Evolutionary conservation across 2,888 invertebrate species (phyloP).

Genomic region (Bombyx huttoni): DNA sequence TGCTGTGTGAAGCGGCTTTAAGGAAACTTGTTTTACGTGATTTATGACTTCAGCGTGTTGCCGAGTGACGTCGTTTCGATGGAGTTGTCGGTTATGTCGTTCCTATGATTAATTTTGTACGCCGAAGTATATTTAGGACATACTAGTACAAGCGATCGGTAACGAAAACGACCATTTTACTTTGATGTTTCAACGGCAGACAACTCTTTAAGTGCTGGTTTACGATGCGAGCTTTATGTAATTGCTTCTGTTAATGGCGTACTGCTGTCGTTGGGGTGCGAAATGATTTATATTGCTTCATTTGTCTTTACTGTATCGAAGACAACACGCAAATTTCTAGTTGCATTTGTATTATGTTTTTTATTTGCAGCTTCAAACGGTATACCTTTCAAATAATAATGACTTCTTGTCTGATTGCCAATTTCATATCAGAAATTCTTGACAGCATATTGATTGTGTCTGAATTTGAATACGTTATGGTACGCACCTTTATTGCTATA

Average conservation of each 20-base stretch:
- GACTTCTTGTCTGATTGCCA: neutral
- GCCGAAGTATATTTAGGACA: conserved; percentile 13
- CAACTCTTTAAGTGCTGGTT: conserved; percentile 8
- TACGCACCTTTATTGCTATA: conserved; percentile 19
- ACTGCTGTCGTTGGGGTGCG: neutral
- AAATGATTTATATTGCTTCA: neutral
- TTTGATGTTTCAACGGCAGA: conserved; percentile 16
- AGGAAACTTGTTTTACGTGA: conserved; percentile 19
- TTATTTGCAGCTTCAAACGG: no score
- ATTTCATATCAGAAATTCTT: conserved; percentile 2
- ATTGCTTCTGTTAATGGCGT: conserved; percentile 4
- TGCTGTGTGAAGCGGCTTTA: conserved; percentile 8
- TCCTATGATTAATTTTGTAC: conserved; percentile 35
- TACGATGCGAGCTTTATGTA: conserved; percentile 7
- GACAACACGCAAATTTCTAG: no score
- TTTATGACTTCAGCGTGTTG: conserved; percentile 34
- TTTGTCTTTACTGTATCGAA: neutral
- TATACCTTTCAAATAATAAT: no score
- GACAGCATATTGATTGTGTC: conserved; percentile 9
- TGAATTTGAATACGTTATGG: conserved; percentile 12
- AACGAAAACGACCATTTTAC: conserved; percentile 6
- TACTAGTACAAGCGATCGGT: conserved; percentile 4
- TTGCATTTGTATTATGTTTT: no score
- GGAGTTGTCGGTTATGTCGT: conserved; percentile 40
- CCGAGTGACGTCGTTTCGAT: conserved; percentile 25